phyloP scores from a whole-genome alignment of 1,140 invertebrate species.

The Oreohelix idahoensis region DNA sequence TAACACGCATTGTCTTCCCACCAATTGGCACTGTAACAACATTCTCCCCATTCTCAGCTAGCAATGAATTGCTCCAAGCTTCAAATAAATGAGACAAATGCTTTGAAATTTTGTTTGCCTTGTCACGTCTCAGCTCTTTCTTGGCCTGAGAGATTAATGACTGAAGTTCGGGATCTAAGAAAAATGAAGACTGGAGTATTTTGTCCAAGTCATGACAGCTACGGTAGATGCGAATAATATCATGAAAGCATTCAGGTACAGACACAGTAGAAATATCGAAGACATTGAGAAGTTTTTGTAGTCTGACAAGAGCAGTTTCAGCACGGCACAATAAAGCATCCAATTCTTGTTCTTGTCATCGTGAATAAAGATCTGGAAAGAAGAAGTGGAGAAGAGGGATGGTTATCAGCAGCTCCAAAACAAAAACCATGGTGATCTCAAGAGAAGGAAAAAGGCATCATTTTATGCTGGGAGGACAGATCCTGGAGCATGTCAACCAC shows the following conservation, averaged over 20 bases:
- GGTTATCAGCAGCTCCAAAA: too few relatives aligned
- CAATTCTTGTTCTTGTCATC: conserved; percentile 56
- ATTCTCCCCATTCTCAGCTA: conserved; percentile 4
- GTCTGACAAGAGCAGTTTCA: conserved; percentile 47
- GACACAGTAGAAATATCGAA: conserved; percentile 43
- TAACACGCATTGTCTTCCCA: conserved; percentile 23
- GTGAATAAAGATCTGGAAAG: too few relatives aligned
- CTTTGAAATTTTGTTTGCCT: conserved; percentile 54
- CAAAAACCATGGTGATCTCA: too few relatives aligned
- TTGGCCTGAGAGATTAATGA: conserved; percentile 54
- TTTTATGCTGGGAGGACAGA: too few relatives aligned
- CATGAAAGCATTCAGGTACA: conserved; percentile 44
- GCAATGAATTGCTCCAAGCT: conserved; percentile 53
- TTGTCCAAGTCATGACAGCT: conserved; percentile 69
- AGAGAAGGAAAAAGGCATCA: too few relatives aligned
- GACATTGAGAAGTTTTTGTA: conserved; percentile 46
- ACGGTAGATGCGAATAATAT: conserved; percentile 62
- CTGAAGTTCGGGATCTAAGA: conserved; percentile 55
- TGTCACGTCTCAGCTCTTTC: conserved; percentile 54
- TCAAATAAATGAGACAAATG: conserved; percentile 57
- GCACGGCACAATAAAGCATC: conserved; percentile 51
- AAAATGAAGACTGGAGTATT: conserved; percentile 74
- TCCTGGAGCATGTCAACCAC: too few relatives aligned
- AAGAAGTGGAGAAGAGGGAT: too few relatives aligned
- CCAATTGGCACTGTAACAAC: conserved; percentile 12